Percentiles rank a stretch among this genome's conserved stretches.
phyloP scores from a whole-genome alignment of 2,888 invertebrate genomes.

The Leucophenga maculata region DNA sequence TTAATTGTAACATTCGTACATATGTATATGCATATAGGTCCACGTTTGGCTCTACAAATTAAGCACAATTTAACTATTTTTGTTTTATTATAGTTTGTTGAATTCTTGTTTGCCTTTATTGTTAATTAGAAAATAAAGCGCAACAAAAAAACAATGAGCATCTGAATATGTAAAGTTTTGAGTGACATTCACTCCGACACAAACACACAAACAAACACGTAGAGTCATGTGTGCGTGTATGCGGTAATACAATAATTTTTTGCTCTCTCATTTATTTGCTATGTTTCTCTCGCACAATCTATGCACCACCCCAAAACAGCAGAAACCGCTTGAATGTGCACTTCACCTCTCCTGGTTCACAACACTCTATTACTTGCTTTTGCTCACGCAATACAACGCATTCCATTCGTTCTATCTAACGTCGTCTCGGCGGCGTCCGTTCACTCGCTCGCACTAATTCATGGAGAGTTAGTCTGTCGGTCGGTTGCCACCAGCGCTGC shows the following conservation, averaged over 20 bases:
- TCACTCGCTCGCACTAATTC: conserved; percentile 8
- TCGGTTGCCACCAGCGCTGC: not conserved
- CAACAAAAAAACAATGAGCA: not conserved
- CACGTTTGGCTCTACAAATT: not conserved
- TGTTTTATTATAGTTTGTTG: not conserved
- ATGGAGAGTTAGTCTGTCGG: not conserved
- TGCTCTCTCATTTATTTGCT: too few species aligned
- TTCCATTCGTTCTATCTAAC: not conserved
- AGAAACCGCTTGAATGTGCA: not conserved
- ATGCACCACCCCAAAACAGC: not conserved
- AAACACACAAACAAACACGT: not conserved
- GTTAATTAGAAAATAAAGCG: not conserved
- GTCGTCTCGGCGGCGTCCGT: not conserved
- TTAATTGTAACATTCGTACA: too few species aligned
- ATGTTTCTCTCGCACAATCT: not conserved
- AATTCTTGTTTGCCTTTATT: not conserved
- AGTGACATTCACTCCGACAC: not conserved
- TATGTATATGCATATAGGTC: not conserved
- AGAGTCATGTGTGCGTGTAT: not conserved
- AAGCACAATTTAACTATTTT: conserved; percentile 8
- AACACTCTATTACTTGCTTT: not conserved
- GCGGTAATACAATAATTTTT: not conserved
- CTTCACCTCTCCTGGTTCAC: not conserved
- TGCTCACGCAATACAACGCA: not conserved
- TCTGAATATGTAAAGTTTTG: not conserved